Evolutionary conservation across 2,888 invertebrate genomes (phyloP).

Genomic region (Cistogaster globosa): DNA sequence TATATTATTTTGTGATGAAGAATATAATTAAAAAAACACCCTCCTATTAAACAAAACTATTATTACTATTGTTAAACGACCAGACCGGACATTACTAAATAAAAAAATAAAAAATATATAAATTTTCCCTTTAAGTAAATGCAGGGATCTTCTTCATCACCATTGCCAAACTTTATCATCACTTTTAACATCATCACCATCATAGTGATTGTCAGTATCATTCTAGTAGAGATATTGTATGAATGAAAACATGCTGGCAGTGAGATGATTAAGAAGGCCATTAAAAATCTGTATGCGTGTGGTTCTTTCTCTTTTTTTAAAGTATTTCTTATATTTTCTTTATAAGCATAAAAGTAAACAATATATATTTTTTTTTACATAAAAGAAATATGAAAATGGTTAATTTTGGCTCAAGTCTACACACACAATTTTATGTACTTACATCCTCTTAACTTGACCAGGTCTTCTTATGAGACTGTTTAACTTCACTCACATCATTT

Average conservation of each 20-base stretch:
- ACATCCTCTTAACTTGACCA: constrained; percentile 5
- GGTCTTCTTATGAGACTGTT: constrained; percentile 45
- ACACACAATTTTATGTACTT: not conserved
- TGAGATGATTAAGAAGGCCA: constrained; percentile 62
- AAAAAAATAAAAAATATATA: constrained; percentile 72
- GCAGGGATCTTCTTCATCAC: constrained; percentile 65
- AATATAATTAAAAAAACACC: too few relatives aligned
- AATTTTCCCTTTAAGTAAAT: constrained; percentile 72
- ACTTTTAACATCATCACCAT: constrained; percentile 5
- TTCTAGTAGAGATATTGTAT: constrained; percentile 26
- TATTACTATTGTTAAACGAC: constrained; percentile 37
- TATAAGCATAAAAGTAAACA: constrained; percentile 74
- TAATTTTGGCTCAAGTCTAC: constrained; percentile 48
- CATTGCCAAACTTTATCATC: constrained; percentile 34
- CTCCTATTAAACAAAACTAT: constrained; percentile 24
- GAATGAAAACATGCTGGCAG: constrained; percentile 38
- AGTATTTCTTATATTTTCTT: constrained; percentile 70
- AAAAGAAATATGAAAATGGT: constrained; percentile 45
- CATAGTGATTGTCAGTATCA: constrained; percentile 43
- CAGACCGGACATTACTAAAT: constrained; percentile 79
- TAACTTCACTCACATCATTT: constrained; percentile 57
- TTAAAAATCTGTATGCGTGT: constrained; percentile 69
- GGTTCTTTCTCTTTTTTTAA: constrained; percentile 60
- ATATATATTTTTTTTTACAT: constrained; percentile 31
- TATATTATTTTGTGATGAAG: too few relatives aligned